A percentile compares a stretch with the other conserved stretches of the same genome.
Evolutionary conservation across 2,113 vertebrate genomes (phyloP).

Genomic region (Salvelinus alpinus): DNA sequence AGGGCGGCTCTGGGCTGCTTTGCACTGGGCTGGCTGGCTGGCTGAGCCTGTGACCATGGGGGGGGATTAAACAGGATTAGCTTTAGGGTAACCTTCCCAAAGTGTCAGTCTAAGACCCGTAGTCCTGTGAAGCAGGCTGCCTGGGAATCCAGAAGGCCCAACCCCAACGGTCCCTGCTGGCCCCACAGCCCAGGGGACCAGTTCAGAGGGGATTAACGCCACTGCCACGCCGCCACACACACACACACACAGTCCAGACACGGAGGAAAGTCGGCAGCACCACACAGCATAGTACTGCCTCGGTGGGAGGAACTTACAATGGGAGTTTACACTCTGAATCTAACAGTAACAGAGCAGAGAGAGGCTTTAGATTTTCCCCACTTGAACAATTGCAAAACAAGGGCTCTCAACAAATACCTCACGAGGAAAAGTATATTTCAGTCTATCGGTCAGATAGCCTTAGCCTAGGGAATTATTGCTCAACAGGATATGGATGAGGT

Average conservation of each 20-base stretch:
- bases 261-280: background rate
- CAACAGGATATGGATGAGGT: slow-evolving; percentile 44
- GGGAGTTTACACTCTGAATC: background rate
- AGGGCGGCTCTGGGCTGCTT: background rate
- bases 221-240: background rate
- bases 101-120: slow-evolving; percentile 81
- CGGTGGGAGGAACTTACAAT: slow-evolving; percentile 41
- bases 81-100: slow-evolving; percentile 80
- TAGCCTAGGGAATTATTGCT: slow-evolving; percentile 43
- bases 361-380: slow-evolving; percentile 38
- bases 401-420: slow-evolving; percentile 55
- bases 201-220: slow-evolving; percentile 25
- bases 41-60: slow-evolving; percentile 73
- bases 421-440: slow-evolving; percentile 51
- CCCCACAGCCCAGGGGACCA: slow-evolving; percentile 64
- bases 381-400: slow-evolving; percentile 63
- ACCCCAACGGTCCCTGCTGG: slow-evolving; percentile 70
- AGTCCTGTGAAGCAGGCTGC: slow-evolving; percentile 75
- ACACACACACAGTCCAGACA: background rate
- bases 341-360: slow-evolving; percentile 45
- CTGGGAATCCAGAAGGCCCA: slow-evolving; percentile 69
- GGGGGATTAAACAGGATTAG: slow-evolving; percentile 75
- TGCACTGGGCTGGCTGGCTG: slow-evolving; percentile 30
- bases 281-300: slow-evolving; percentile 33
- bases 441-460: slow-evolving; percentile 5